Evolutionary conservation across 2,888 invertebrate genomes (phyloP).

Genomic region (Drosophila multiciliata): DNA sequence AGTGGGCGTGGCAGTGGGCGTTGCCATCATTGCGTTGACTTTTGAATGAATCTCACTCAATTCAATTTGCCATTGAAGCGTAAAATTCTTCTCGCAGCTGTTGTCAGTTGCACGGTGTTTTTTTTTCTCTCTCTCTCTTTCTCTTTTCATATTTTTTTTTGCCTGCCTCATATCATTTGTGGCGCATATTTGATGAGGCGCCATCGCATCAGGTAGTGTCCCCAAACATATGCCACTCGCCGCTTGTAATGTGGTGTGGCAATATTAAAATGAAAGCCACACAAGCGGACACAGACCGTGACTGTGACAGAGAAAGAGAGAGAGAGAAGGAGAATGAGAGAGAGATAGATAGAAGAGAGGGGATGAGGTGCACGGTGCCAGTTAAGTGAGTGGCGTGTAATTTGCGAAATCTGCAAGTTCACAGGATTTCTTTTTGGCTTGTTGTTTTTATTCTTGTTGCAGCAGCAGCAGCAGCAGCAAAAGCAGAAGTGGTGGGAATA

Average conservation of each 20-base stretch:
- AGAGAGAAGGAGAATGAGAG: background rate
- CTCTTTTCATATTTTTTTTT: background rate
- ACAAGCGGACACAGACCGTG: conserved; percentile 44
- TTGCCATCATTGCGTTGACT: conserved; percentile 59
- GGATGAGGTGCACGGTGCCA: conserved; percentile 22
- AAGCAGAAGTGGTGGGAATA: background rate
- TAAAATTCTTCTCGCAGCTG: conserved; percentile 68
- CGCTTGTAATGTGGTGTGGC: conserved; percentile 50
- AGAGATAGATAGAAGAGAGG: background rate
- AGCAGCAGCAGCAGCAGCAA: background rate
- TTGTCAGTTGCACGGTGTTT: conserved; percentile 66
- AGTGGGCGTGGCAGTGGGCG: conserved; percentile 7
- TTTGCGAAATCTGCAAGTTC: conserved; percentile 46
- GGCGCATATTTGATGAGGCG: conserved; percentile 59
- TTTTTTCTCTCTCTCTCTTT: background rate
- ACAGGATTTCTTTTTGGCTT: conserved; percentile 30
- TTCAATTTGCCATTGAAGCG: conserved; percentile 70
- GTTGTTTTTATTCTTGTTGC: background rate
- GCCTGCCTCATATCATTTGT: conserved; percentile 51
- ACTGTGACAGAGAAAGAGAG: conserved; percentile 4
- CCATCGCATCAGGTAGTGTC: conserved; percentile 62
- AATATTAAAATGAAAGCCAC: conserved; percentile 58
- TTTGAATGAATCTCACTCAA: conserved; percentile 78
- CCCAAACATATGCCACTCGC: conserved; percentile 21
- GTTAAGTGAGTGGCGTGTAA: conserved; percentile 46